Evolutionary conservation across 2,888 invertebrate genomes (phyloP).

Genomic region (Palloptera scutellata): DNA sequence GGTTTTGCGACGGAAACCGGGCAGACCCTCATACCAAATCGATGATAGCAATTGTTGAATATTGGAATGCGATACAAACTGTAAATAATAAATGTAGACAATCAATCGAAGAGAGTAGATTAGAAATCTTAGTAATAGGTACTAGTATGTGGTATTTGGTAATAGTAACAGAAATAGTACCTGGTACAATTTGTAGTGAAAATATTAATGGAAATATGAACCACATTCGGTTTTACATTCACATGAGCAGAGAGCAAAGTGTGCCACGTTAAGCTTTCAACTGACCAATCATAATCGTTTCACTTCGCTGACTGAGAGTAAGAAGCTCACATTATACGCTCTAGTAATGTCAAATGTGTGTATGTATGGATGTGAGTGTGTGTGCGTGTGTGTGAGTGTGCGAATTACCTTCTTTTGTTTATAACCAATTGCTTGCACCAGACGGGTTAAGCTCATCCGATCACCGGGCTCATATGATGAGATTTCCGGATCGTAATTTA

Average conservation of each 20-base stretch:
- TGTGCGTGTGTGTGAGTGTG: too few species aligned
- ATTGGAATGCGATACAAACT: constrained; percentile 96
- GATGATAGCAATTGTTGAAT: constrained; percentile 91
- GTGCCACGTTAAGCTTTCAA: too few species aligned
- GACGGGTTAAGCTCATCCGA: constrained; percentile 82
- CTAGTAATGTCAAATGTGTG: too few species aligned
- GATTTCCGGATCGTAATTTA: constrained; percentile 87
- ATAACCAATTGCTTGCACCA: constrained; percentile 90
- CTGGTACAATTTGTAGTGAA: too few species aligned
- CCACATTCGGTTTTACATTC: too few species aligned
- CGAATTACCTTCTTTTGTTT: constrained; percentile 95
- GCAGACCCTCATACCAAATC: constrained; percentile 95
- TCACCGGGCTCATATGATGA: constrained; percentile 79
- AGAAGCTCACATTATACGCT: too few species aligned
- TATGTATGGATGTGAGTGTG: too few species aligned
- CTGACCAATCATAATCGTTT: too few species aligned
- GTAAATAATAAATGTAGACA: constrained; percentile 34
- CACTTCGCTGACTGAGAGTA: too few species aligned
- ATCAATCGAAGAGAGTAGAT: background rate
- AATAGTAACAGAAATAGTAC: background rate
- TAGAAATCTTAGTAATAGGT: background rate
- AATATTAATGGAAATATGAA: too few species aligned
- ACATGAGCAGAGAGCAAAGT: too few species aligned
- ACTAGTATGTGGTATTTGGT: background rate
- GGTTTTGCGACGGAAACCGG: constrained; percentile 88